phyloP scores from a whole-genome alignment of 2,888 invertebrate species.

The Acanthosepion pharaonis region DNA sequence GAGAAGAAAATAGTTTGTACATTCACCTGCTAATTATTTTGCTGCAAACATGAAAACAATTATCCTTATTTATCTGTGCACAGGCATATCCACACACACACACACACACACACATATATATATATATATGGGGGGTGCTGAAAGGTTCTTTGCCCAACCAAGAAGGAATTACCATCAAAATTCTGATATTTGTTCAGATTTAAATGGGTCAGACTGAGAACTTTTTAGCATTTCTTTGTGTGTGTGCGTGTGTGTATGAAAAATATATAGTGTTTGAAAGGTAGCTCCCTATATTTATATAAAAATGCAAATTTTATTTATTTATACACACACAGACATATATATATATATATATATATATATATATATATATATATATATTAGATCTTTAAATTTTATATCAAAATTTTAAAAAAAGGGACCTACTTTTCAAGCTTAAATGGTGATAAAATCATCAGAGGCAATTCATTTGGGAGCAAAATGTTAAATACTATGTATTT shows the following conservation, averaged over 20 bases:
- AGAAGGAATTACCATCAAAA: too few species aligned
- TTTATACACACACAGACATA: too few species aligned
- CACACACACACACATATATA: too few species aligned
- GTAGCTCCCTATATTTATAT: not conserved
- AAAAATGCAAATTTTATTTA: not conserved
- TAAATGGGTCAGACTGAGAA: too few species aligned
- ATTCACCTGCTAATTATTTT: not conserved
- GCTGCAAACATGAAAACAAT: not conserved
- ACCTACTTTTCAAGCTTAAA: conserved; percentile 4
- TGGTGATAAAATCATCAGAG: not conserved
- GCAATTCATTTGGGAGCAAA: not conserved
- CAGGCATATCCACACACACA: too few species aligned
- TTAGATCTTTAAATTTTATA: conserved; percentile 1
- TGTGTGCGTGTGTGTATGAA: too few species aligned
- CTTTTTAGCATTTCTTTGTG: too few species aligned
- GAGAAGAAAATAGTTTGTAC: not conserved
- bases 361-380: not conserved
- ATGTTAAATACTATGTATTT: conserved; percentile 11
- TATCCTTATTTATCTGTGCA: too few species aligned
- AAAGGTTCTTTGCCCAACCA: too few species aligned
- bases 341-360: not conserved
- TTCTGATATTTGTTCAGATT: too few species aligned
- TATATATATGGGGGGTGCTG: too few species aligned
- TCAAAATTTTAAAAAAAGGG: not conserved
- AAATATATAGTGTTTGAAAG: not conserved